A percentile compares a stretch with the other conserved stretches of the same genome.
Evolutionary conservation across 2,797 vertebrate genomes (phyloP).

Genomic region (Hoplostethus atlanticus): DNA sequence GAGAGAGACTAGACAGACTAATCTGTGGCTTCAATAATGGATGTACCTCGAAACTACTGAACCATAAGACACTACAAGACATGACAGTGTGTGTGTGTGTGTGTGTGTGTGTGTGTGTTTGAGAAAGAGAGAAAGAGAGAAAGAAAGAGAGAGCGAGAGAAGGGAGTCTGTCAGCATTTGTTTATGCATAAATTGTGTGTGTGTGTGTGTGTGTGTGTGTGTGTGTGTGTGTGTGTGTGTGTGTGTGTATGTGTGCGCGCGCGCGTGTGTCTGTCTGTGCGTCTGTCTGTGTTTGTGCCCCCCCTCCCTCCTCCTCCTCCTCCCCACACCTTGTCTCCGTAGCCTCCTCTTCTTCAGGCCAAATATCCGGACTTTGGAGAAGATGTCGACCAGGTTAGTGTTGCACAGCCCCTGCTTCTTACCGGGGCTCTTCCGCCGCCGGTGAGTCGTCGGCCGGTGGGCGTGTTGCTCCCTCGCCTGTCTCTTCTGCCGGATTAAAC

Average conservation of each 20-base stretch:
- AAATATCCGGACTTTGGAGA: conserved; percentile 98
- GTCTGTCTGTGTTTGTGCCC: neutral
- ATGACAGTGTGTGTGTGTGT: conserved; percentile 56
- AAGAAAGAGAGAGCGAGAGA: neutral
- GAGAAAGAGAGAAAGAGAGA: neutral
- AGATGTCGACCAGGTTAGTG: conserved; percentile 96
- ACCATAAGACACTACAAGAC: conserved; percentile 67
- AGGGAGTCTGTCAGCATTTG: conserved; percentile 43
- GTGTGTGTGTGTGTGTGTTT: conserved; percentile 30
- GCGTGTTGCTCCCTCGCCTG: conserved; percentile 94
- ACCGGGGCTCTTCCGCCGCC: conserved; percentile 94
- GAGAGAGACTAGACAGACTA: conserved; percentile 64
- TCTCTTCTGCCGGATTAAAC: conserved; percentile 96
- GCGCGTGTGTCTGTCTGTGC: conserved; percentile 20
- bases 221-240: conserved; percentile 20
- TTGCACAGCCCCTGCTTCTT: conserved; percentile 94
- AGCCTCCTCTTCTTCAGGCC: conserved; percentile 95
- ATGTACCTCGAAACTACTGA: conserved; percentile 75
- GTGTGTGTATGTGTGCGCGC: conserved; percentile 17
- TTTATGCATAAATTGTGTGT: conserved; percentile 37
- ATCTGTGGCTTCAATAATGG: conserved; percentile 77
- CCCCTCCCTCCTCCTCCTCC: neutral
- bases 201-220: neutral
- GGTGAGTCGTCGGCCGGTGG: conserved; percentile 90
- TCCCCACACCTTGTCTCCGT: conserved; percentile 92